phyloP scores from a whole-genome alignment of 2,113 vertebrate genomes.

The Daphoenositta chrysoptera region DNA sequence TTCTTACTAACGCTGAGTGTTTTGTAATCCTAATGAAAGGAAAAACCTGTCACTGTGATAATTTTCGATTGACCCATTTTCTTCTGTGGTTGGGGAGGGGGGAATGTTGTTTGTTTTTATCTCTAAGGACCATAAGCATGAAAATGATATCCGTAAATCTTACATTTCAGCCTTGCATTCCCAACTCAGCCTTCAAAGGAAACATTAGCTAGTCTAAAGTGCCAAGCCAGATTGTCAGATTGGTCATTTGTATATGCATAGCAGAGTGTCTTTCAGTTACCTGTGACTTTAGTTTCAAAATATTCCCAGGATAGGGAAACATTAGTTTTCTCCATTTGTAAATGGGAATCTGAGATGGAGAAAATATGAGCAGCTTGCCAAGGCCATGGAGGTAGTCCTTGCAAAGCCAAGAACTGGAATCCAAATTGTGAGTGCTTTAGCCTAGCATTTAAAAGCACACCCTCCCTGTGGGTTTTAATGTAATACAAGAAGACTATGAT shows the following conservation, averaged over 20 bases:
- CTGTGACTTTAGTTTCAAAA: slow-evolving; percentile 14
- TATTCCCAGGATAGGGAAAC: background rate
- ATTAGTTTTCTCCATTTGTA: background rate
- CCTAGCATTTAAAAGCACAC: background rate
- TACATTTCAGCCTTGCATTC: background rate
- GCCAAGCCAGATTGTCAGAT: background rate
- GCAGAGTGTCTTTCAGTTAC: background rate
- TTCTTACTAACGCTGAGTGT: slow-evolving; percentile 25
- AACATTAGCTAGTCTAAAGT: slow-evolving; percentile 12
- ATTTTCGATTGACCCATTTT: slow-evolving; percentile 63
- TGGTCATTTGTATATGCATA: background rate
- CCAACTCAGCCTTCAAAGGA: slow-evolving; percentile 17
- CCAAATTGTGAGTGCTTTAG: background rate
- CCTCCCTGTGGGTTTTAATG: background rate
- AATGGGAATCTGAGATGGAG: background rate
- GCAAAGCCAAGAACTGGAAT: background rate
- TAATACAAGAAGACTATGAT: background rate
- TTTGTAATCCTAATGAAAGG: slow-evolving; percentile 60
- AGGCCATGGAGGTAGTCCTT: background rate
- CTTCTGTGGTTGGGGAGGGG: background rate
- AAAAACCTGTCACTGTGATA: slow-evolving; percentile 50
- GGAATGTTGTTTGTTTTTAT: slow-evolving; percentile 9
- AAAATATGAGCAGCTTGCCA: background rate
- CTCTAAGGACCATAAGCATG: background rate
- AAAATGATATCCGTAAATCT: slow-evolving; percentile 20